These are phyloP conservation scores for Suillia variegata DNA, from an alignment of 2,888 invertebrate species.

Conservation along the genomic window DNA sequence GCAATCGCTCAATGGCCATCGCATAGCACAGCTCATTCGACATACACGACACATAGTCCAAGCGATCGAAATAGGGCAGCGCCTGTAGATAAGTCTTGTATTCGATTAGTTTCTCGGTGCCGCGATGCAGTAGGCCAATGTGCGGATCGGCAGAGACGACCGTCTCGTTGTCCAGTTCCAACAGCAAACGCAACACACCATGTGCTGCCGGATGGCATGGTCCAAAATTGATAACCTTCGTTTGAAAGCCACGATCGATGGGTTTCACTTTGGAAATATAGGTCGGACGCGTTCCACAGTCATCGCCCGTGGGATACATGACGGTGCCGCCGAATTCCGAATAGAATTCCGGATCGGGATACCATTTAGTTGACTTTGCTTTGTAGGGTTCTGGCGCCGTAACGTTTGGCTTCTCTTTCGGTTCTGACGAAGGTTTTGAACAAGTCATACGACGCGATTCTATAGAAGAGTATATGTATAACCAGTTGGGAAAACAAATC, in stretches of 20 bases:
- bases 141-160: constrained; percentile 82
- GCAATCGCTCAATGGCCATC: constrained; percentile 80
- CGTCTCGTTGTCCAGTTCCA: constrained; percentile 82
- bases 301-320: constrained; percentile 64
- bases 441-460: constrained; percentile 8
- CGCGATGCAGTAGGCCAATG: constrained; percentile 84
- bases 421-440: background rate
- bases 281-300: constrained; percentile 49
- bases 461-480: background rate
- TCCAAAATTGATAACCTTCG: constrained; percentile 81
- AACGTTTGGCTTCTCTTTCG: constrained; percentile 23
- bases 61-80: constrained; percentile 83
- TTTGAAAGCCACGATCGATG: constrained; percentile 68
- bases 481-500: too few species aligned
- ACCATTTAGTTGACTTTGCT: constrained; percentile 59
- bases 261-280: constrained; percentile 51
- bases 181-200: constrained; percentile 80
- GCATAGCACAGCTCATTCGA: constrained; percentile 79
- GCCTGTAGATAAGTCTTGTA: constrained; percentile 85
- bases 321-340: constrained; percentile 65
- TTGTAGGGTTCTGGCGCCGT: constrained; percentile 24
- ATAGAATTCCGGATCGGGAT: constrained; percentile 69
- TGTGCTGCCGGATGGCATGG: constrained; percentile 92
- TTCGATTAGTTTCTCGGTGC: constrained; percentile 89
- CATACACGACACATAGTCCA: constrained; percentile 87